Percentiles rank a stretch among this genome's conserved stretches.
phyloP scores from a whole-genome alignment of 2,113 vertebrate genomes.

The Psilopsiagon aymara region DNA sequence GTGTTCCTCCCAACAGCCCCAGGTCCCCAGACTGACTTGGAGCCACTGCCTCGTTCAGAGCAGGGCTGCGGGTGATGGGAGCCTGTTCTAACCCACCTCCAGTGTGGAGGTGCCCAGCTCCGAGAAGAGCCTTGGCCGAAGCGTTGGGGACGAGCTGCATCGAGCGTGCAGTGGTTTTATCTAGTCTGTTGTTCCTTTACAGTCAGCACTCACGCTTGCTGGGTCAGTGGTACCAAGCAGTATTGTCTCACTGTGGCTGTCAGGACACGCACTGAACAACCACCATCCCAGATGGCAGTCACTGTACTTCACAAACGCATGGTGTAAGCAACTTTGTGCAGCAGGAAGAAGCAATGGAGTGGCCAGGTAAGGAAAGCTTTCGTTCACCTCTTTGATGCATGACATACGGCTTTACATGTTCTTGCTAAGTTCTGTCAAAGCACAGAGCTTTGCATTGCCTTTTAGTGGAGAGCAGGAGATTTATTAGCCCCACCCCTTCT shows the following conservation, averaged over 20 bases:
- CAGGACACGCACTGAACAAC: background rate
- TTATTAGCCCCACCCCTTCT: background rate
- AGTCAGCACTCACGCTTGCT: background rate
- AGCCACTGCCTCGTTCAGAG: background rate
- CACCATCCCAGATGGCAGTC: background rate
- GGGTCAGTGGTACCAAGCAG: background rate
- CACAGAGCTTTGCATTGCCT: background rate
- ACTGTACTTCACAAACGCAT: background rate
- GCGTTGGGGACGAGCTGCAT: background rate
- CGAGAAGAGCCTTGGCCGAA: background rate
- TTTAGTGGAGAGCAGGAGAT: background rate
- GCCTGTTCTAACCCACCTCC: background rate
- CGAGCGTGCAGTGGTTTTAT: background rate
- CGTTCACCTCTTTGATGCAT: fast-evolving
- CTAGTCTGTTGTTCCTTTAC: background rate
- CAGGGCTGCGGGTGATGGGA: background rate
- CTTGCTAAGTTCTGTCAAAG: background rate
- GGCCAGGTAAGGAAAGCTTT: background rate
- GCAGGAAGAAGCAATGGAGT: background rate
- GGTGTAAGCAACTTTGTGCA: background rate
- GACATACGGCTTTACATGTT: fast-evolving
- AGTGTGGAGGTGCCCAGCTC: background rate
- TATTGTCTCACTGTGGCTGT: fast-evolving
- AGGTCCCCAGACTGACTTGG: no score
- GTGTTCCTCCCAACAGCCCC: background rate